Conservation (phyloP, 2,797 vertebrate genomes). For the Molossus alvarezi region DNA sequence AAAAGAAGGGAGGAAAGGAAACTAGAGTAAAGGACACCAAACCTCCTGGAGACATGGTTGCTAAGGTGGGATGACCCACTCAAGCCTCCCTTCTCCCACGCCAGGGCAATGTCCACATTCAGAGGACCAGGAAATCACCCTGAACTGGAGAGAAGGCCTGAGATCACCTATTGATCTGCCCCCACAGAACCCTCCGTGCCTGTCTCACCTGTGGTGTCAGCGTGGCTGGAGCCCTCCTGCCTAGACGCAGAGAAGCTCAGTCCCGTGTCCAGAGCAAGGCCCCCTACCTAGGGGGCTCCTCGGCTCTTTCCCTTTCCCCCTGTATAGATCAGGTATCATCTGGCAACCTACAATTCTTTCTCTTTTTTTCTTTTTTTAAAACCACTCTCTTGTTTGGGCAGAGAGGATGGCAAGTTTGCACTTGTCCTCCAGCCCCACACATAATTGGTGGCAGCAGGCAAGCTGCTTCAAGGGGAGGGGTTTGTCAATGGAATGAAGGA, state of each 20-base stretch:
- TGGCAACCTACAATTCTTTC: slow-evolving; percentile 55
- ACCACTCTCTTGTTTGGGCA: slow-evolving; percentile 73
- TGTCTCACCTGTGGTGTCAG: neutral
- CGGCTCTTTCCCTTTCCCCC: neutral
- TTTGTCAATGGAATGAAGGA: slow-evolving; percentile 71
- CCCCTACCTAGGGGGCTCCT: neutral
- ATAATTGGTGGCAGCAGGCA: slow-evolving; percentile 76
- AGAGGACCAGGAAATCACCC: neutral
- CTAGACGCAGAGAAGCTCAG: neutral
- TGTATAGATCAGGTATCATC: slow-evolving; percentile 30
- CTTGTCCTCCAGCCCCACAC: slow-evolving; percentile 75
- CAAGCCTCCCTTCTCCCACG: neutral
- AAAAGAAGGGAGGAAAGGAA: neutral
- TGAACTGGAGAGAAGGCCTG: neutral
- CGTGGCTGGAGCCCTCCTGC: neutral
- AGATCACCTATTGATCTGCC: neutral
- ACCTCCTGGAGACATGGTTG: neutral
- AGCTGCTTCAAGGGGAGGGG: slow-evolving; percentile 79
- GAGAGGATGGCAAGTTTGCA: slow-evolving; percentile 78
- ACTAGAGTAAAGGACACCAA: neutral
- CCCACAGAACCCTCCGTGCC: neutral
- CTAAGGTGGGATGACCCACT: neutral
- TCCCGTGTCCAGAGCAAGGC: neutral
- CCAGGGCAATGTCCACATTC: neutral
- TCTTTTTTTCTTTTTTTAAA: neutral